Base-by-base conservation (phyloP, 2,888 invertebrate genomes). In the Spialia ferax region DNA sequence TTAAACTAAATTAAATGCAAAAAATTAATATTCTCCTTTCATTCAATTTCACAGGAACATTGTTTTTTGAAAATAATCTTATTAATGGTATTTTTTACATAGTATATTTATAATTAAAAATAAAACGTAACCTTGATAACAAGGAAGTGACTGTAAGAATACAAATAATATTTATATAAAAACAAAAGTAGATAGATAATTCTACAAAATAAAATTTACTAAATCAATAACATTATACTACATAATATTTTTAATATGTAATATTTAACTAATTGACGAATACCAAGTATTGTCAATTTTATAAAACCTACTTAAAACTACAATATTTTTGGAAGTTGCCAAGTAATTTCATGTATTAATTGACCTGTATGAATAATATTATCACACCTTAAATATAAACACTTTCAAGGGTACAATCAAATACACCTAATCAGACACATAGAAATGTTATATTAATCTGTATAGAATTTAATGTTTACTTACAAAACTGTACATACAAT, bases 291-390 rank as follows among this genome's bases (percentile, higher is more conserved):
- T 56, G 60, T 56, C 56, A 8, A 42, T 56, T 48, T 56, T 50
- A 62, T 55, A 48, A 62, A 62, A 26, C 23, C 22, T 60, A 68
- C 18, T 18, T 55, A 62, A 15, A 55, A n/a, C 29, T 56, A 56
- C 1, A 29, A 64, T 54, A 60, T 54, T 60, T 65, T 65, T 65
- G 64, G 64, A 65, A 65, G 32, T 65, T 57, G 57, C 56, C 64
- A 57, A 65, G 56, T 57, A 63, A 38, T n/a, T 29, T 23, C 23
- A 18, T 18, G 26, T 62, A 54, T 38, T 54, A 52, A 63, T 63
- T 54, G 54, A 63, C 54, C 13, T 26, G 35, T 18, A 63, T 5
- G 18, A 18, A 23, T n/a, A 42, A 42, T n/a, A 38, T 18, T 15
- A n/a, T 2, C 45, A 50, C 50, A 38, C 56, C 22, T n/a, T 42